A percentile compares a stretch with the other conserved stretches of the same genome.
Evolutionary conservation across 2,797 vertebrate genomes (phyloP).

Genomic region (Carapus acus): DNA sequence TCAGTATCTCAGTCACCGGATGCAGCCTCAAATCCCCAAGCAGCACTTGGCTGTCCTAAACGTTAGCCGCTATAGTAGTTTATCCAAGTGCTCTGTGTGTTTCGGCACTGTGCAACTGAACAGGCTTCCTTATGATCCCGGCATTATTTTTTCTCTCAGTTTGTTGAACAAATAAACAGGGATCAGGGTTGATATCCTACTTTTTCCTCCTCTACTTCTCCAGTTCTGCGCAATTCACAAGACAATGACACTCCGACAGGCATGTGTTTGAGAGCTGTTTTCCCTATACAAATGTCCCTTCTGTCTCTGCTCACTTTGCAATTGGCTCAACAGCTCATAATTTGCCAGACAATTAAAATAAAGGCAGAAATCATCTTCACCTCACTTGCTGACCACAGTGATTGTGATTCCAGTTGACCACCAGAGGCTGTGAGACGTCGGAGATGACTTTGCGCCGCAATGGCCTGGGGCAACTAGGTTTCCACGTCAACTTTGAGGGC

Average conservation of each 20-base stretch:
- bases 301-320: background rate
- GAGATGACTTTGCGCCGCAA: constrained; percentile 92
- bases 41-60: constrained; percentile 6
- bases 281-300: background rate
- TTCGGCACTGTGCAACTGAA: constrained; percentile 13
- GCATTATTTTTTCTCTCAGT: too few species aligned
- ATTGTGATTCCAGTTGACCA: constrained; percentile 75
- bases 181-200: constrained; percentile 12
- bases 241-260: too few species aligned
- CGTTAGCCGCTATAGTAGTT: constrained; percentile 10
- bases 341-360: background rate
- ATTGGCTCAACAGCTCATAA: background rate
- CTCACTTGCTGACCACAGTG: background rate
- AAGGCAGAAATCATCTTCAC: constrained; percentile 3
- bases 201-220: constrained; percentile 13
- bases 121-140: too few species aligned
- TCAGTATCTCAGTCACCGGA: constrained; percentile 20
- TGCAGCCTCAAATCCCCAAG: constrained; percentile 24
- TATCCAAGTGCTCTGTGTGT: constrained; percentile 16
- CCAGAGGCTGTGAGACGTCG: constrained; percentile 89
- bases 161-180: constrained; percentile 13
- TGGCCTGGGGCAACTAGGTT: constrained; percentile 90
- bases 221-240: too few species aligned
- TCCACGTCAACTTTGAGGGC: constrained; percentile 97
- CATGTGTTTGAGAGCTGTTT: too few species aligned